Base-by-base conservation (phyloP, 1,140 invertebrate species). In the Zaprionus tsacasi region DNA sequence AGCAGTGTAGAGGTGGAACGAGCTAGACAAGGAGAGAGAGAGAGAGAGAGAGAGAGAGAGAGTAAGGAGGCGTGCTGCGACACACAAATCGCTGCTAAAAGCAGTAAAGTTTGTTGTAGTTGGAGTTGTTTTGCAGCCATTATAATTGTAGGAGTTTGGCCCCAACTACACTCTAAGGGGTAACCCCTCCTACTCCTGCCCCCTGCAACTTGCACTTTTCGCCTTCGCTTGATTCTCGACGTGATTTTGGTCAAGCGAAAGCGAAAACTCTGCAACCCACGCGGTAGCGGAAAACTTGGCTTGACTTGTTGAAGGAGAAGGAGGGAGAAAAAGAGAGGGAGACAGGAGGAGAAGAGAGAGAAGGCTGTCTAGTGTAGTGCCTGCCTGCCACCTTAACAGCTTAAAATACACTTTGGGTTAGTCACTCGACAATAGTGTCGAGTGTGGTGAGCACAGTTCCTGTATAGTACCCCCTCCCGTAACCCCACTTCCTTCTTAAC, bases 81-180 rank as follows among this genome's bases (percentile, higher is more conserved):
- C 52, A 77, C 57, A 77, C 73, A 79, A 79, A 81, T 81, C 78
- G 74, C 58, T 67, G 73, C 69, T 77, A 80, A 81, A 76, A 70
- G 79, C 78, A 67, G 68, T 73, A 73, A 73, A 64, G 45, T 73
- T 68, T 65, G 30, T 17, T 55, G 17, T 67, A 12, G 27, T 66
- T 25, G 27, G 59, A 55, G 59, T 40, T 45, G 25, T 43, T 54
- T 59, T 15, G 38, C 50, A 50, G 50, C 30, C 60, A 78, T 69
- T 78, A 78, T 68, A 68, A 67, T 73, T 74, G 66, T 50, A 66
- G 52, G 54, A 72, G 63, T 65, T 40, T 69, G 57, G 30, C 30
- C 64, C 8, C 33, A 2, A 6, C 36, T 3, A 54, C 15, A 52
- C 33, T 54, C 35, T 52, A 36, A 25, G 48, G 48, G 48, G 60